A percentile compares a stretch with the other conserved stretches of the same genome.
phyloP scores from a whole-genome alignment of 2,888 invertebrate genomes.

The Dysmachus trigonus region DNA sequence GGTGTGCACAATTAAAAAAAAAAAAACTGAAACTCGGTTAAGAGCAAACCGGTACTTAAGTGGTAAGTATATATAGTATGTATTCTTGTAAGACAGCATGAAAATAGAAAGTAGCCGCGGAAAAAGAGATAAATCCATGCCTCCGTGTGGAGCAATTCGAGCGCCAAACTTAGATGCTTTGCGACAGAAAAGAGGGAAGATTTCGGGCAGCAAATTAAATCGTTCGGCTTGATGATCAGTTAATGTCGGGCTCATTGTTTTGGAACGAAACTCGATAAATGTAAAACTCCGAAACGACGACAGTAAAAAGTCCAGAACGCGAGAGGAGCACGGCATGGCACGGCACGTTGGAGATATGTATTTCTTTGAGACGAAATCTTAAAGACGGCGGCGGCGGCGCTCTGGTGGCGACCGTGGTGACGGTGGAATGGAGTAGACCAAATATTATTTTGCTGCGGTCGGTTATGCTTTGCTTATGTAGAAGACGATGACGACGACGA shows the following conservation, averaged over 20 bases:
- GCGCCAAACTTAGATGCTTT: conserved; percentile 7
- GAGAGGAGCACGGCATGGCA: not conserved
- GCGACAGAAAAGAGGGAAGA: conserved; percentile 36
- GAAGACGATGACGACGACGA: not conserved
- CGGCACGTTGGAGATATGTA: no score
- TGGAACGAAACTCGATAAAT: conserved; percentile 47
- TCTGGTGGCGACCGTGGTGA: not conserved
- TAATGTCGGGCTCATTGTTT: conserved; percentile 49
- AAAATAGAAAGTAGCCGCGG: conserved; percentile 32
- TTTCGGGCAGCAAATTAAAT: conserved; percentile 47
- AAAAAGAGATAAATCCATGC: not conserved
- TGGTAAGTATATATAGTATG: not conserved
- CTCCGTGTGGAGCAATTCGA: not conserved
- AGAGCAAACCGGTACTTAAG: not conserved
- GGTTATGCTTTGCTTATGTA: conserved; percentile 2
- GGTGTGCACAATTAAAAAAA: not conserved
- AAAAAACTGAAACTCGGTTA: not conserved
- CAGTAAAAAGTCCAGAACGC: conserved; percentile 11
- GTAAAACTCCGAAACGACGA: conserved; percentile 33
- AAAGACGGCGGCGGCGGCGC: not conserved
- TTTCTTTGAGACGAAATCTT: not conserved
- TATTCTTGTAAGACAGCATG: not conserved
- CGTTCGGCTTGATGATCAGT: conserved; percentile 50
- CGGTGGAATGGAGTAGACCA: conserved; percentile 6
- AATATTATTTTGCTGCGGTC: conserved; percentile 15